Percentiles rank a stretch among this genome's conserved stretches.
Conservation (phyloP, 2,113 vertebrate genomes). For the Peromyscus californicus region DNA sequence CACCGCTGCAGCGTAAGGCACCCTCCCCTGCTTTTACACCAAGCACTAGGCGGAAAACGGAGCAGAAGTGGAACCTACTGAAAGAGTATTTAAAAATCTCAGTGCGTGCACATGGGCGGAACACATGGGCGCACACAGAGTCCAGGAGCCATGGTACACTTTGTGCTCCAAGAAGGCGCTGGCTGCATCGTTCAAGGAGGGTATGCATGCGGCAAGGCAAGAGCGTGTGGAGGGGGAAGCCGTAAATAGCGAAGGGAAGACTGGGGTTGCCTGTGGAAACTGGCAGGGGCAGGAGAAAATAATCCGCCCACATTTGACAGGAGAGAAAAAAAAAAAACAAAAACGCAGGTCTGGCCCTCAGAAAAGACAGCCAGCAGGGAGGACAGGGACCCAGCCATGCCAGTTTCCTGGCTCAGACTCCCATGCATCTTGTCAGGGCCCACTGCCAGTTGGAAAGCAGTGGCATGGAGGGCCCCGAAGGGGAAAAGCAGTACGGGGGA, state of each 20-base stretch:
- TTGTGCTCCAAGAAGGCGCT: neutral
- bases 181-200: conserved; percentile 5
- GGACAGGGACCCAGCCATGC: conserved; percentile 44
- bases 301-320: conserved; percentile 66
- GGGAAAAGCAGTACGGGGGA: neutral
- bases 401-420: conserved; percentile 74
- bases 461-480: neutral
- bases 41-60: conserved; percentile 29
- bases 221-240: neutral
- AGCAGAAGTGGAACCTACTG: neutral
- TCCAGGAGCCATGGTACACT: neutral
- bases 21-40: conserved; percentile 45
- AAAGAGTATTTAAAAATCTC: conserved; percentile 44
- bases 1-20: conserved; percentile 10
- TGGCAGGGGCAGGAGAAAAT: conserved; percentile 74
- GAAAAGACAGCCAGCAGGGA: conserved; percentile 62
- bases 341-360: conserved; percentile 10
- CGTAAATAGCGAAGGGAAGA: conserved; percentile 56
- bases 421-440: conserved; percentile 52
- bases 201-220: neutral
- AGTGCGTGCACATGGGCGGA: too few relatives aligned
- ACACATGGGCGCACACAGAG: neutral
- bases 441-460: conserved; percentile 70
- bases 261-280: conserved; percentile 68
- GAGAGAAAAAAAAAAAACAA: conserved; percentile 16